These are phyloP conservation scores for Gambusia yucatana DNA, from an alignment of 2,797 vertebrate genomes.

Conservation along the genomic window DNA sequence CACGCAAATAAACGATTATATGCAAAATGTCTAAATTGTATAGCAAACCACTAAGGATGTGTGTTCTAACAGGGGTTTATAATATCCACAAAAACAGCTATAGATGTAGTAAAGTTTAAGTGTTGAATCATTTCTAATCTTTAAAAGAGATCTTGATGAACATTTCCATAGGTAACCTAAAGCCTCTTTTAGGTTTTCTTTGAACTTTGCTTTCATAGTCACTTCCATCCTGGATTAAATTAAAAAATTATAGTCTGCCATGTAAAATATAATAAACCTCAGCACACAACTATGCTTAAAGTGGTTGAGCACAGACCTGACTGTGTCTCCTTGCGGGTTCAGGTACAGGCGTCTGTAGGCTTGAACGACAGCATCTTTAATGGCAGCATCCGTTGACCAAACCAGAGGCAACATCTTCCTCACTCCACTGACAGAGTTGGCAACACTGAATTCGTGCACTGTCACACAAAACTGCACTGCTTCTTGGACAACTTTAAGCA, in stretches of 20 bases:
- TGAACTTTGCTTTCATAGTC: not conserved
- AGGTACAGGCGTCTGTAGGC: constrained; percentile 94
- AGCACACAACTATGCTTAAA: not conserved
- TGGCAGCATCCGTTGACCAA: constrained; percentile 92
- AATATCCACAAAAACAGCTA: not conserved
- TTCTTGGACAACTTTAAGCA: constrained; percentile 92
- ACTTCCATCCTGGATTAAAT: not conserved
- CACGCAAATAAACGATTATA: not conserved
- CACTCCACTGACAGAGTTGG: constrained; percentile 89
- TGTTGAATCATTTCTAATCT: not conserved
- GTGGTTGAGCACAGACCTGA: constrained; percentile 65
- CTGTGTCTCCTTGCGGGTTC: constrained; percentile 84
- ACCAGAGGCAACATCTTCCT: constrained; percentile 94
- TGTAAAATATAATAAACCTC: not conserved
- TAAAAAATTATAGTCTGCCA: not conserved
- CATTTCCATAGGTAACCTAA: not conserved
- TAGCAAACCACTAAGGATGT: not conserved
- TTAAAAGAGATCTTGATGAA: not conserved
- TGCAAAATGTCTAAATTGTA: not conserved
- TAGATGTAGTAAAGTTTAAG: not conserved
- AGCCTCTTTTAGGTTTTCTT: not conserved
- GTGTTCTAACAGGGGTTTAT: not conserved
- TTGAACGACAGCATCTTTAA: constrained; percentile 91
- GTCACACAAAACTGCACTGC: constrained; percentile 96
- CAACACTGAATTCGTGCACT: constrained; percentile 89